phyloP scores from a whole-genome alignment of 2,797 vertebrate species.

The Phrynocephalus vlangalii region DNA sequence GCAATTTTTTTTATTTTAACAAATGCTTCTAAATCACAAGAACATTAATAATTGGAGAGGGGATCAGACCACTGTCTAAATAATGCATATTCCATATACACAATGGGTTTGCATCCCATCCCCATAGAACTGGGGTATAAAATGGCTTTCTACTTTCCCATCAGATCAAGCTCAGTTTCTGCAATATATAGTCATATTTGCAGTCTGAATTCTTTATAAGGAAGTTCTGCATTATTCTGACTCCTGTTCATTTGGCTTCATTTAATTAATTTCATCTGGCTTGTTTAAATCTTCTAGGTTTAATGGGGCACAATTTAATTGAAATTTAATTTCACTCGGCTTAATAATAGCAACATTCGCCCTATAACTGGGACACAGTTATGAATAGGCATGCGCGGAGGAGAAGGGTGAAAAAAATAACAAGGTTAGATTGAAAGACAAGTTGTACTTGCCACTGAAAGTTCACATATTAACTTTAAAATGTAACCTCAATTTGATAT shows the following conservation, averaged over 20 bases:
- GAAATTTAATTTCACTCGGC: constrained; percentile 22
- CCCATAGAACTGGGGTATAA: no score
- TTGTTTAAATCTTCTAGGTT: constrained; percentile 25
- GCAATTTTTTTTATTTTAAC: no score
- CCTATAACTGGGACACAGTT: background rate
- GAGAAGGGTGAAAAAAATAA: background rate
- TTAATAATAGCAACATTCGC: constrained; percentile 24
- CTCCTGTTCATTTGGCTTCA: constrained; percentile 1
- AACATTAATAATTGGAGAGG: no score
- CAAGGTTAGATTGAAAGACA: constrained; percentile 19
- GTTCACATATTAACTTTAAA: background rate
- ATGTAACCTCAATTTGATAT: background rate
- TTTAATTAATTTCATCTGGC: constrained; percentile 34
- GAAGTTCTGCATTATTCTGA: background rate
- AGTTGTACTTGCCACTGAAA: background rate
- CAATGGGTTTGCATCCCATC: no score
- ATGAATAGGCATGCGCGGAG: background rate
- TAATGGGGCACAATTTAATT: constrained; percentile 18
- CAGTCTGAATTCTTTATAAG: background rate
- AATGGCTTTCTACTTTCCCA: background rate
- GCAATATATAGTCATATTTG: background rate
- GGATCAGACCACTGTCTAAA: no score
- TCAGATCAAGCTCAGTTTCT: background rate
- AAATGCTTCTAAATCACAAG: no score
- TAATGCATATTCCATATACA: no score